Percentiles rank a stretch among this genome's conserved stretches.
Evolutionary conservation across 1,140 invertebrate species (phyloP).

Genomic region (Drosophila malerkotliana): DNA sequence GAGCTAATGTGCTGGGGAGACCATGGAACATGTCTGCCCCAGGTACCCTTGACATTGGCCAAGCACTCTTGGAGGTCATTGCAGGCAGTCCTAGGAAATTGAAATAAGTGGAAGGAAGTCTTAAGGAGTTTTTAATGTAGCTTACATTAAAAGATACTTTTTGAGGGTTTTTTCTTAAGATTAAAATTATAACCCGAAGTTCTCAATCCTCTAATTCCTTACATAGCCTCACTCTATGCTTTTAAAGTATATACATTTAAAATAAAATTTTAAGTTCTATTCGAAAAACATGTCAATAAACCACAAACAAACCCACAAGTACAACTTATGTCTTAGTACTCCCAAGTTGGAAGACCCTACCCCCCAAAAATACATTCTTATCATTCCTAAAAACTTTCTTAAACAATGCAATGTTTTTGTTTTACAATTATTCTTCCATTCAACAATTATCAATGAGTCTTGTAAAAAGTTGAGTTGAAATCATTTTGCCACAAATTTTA

Average conservation of each 20-base stretch:
- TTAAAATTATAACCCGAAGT: too few species aligned
- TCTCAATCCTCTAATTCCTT: too few species aligned
- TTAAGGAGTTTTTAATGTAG: neutral
- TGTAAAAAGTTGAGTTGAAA: neutral
- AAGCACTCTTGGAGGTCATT: constrained; percentile 49
- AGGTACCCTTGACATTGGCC: constrained; percentile 53
- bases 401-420: too few species aligned
- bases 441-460: neutral
- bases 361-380: too few species aligned
- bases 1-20: constrained; percentile 42
- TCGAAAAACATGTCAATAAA: too few species aligned
- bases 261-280: too few species aligned
- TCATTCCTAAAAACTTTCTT: too few species aligned
- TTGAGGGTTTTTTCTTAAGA: too few species aligned
- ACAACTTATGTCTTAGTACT: neutral
- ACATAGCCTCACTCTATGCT: too few species aligned
- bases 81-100: constrained; percentile 20
- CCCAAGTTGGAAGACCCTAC: too few species aligned
- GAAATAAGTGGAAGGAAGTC: neutral
- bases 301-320: neutral
- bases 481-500: neutral
- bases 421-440: constrained; percentile 1
- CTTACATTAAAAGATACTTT: too few species aligned
- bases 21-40: constrained; percentile 33
- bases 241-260: too few species aligned